Evolutionary conservation across 2,888 invertebrate species (phyloP).

Genomic region (Lysandra coridon): DNA sequence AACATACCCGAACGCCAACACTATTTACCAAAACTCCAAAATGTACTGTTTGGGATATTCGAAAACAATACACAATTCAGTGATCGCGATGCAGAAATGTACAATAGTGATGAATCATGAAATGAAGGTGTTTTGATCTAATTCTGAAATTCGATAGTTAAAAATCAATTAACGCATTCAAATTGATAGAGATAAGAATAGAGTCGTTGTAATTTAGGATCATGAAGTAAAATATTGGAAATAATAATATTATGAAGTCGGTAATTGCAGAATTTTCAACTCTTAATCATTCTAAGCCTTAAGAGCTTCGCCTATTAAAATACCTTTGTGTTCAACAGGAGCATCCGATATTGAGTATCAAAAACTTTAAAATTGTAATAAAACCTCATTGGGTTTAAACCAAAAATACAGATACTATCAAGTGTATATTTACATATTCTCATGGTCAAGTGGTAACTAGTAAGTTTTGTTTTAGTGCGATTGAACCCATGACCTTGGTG

Average conservation of each 20-base stretch:
- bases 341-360: neutral
- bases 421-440: slow-evolving; percentile 22
- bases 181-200: no score
- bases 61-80: neutral
- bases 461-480: slow-evolving; percentile 29
- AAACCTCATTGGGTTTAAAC: neutral
- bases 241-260: neutral
- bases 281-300: no score
- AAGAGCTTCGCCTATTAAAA: neutral
- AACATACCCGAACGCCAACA: slow-evolving; percentile 12
- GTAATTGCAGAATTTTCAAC: neutral
- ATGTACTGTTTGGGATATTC: neutral
- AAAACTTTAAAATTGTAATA: neutral
- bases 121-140: neutral
- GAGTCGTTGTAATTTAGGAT: neutral
- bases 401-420: slow-evolving; percentile 11
- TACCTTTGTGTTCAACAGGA: neutral
- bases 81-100: neutral
- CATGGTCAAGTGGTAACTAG: slow-evolving; percentile 22
- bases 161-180: no score
- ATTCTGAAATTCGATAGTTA: neutral
- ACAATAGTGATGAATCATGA: neutral
- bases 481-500: slow-evolving; percentile 32
- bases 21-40: slow-evolving; percentile 12
- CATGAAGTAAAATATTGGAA: neutral